Evolutionary conservation across 1,140 invertebrate species (phyloP), one percentile per base, ranked within the genome.

Genomic region (Elysia chlorotica): DNA sequence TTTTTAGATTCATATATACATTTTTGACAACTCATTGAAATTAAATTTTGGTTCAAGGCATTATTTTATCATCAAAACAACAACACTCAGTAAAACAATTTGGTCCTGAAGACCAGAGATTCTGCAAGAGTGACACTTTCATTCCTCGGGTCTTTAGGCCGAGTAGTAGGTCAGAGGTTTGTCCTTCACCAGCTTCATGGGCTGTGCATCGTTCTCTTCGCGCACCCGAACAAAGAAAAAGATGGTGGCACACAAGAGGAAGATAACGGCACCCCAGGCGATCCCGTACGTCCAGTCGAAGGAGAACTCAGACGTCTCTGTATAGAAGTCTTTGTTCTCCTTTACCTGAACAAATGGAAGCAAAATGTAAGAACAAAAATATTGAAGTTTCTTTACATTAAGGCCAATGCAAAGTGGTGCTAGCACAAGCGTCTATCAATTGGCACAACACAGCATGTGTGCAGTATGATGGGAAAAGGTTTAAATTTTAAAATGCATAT

Each of bases 211-310:
- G 1, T 75, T 65, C 38, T 71, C 59, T 31, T 41, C 56, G 21
- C 54, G 61, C 2, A 53, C n/a, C 14, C 63, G 53, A 53, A 75
- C 68, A n/a, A 75, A 53, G 30, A 72, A 75, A 31, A 75, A 66
- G 19, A 75, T 36, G 65, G 69, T 36, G 10, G 63, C 74, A 23
- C 74, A 69, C 0, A 75, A 28, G 31, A 75, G 62, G 53, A 75
- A 75, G 57, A 65, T 71, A 30, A 75, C 65, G 21, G 74, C 68
- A 0, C 69, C 74, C 69, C 69, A 75, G 25, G 74, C 74, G 21
- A 75, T 59, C 4, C 74, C 74, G 21, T 71, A 75, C 2, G 74
- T 75, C 74, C 74, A 75, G 31, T 65, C 67, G 25, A 75, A 71
- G 23, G 59, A 35, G 35, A 75, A 75, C 25, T 66, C 30, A 36